phyloP scores from a whole-genome alignment of 2,888 invertebrate species.

The Papilio elwesi region DNA sequence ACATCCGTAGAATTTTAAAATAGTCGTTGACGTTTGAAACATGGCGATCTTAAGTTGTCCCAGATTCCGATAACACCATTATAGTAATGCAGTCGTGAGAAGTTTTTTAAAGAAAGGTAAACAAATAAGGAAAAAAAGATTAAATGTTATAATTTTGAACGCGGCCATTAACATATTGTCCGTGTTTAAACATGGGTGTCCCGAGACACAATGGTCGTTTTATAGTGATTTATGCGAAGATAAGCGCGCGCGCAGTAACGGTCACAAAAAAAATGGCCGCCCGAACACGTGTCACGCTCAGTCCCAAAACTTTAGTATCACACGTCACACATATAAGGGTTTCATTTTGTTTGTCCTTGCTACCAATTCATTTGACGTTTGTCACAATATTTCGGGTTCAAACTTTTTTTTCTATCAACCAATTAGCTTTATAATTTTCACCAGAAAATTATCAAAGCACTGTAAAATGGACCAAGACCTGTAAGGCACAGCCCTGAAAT shows the following conservation, averaged over 20 bases:
- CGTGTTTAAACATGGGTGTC: slow-evolving; percentile 11
- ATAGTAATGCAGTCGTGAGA: slow-evolving; percentile 3
- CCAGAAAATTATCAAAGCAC: too few species aligned
- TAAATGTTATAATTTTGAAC: slow-evolving; percentile 7
- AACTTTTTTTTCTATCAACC: background rate
- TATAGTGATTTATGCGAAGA: slow-evolving; percentile 30
- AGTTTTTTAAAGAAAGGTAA: slow-evolving; percentile 7
- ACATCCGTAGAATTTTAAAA: background rate
- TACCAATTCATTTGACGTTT: slow-evolving; percentile 22
- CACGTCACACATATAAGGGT: background rate
- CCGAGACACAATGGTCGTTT: slow-evolving; percentile 22
- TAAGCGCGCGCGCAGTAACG: slow-evolving; percentile 25
- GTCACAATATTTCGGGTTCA: slow-evolving; percentile 31
- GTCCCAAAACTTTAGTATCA: slow-evolving; percentile 28
- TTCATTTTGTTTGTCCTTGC: slow-evolving; percentile 22
- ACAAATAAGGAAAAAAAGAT: slow-evolving; percentile 6
- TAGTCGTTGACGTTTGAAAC: background rate
- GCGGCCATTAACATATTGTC: slow-evolving; percentile 20
- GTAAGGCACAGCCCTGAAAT: too few species aligned
- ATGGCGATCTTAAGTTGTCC: background rate
- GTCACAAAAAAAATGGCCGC: slow-evolving; percentile 22
- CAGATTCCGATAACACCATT: slow-evolving; percentile 7
- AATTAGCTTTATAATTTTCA: too few species aligned
- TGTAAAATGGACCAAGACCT: too few species aligned
- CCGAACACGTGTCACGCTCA: slow-evolving; percentile 30